A percentile compares a stretch with the other conserved stretches of the same genome.
phyloP scores from a whole-genome alignment of 2,888 invertebrate species.

The Pedicia rivosa region DNA sequence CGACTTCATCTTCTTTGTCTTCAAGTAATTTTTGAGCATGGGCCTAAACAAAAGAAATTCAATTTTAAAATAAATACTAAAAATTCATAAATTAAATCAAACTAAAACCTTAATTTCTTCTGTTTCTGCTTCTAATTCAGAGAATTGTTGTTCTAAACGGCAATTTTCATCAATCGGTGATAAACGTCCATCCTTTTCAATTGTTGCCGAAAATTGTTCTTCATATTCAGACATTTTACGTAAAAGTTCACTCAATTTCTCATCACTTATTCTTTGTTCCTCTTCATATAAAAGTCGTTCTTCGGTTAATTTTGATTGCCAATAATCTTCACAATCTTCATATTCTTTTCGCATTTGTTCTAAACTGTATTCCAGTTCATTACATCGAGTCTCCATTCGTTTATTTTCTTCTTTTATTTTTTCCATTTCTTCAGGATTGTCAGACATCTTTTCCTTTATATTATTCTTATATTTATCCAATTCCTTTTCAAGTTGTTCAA shows the following conservation, averaged over 20 bases:
- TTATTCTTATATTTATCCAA: conserved; percentile 14
- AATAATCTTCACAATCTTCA: conserved; percentile 77
- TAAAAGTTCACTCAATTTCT: conserved; percentile 56
- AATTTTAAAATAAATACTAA: too few species aligned
- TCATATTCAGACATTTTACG: conserved; percentile 66
- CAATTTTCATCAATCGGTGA: conserved; percentile 65
- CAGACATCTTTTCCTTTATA: conserved; percentile 4
- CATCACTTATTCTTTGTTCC: conserved; percentile 59
- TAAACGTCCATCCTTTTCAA: conserved; percentile 36
- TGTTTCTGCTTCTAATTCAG: conserved; percentile 53
- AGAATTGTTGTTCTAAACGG: conserved; percentile 52
- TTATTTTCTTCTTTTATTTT: conserved; percentile 27
- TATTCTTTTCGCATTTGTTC: conserved; percentile 62
- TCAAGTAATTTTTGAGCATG: conserved; percentile 35
- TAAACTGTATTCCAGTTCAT: conserved; percentile 54
- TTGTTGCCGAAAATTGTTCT: conserved; percentile 44
- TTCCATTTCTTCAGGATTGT: conserved; percentile 4
- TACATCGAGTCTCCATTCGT: conserved; percentile 33
- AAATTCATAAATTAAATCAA: too few species aligned
- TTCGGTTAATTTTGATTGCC: conserved; percentile 61
- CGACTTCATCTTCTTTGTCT: conserved; percentile 40
- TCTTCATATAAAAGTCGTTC: conserved; percentile 54
- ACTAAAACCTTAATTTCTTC: conserved; percentile 28
- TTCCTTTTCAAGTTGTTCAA: conserved; percentile 22
- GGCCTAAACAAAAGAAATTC: too few species aligned